These are phyloP conservation scores for Matsumurasca onukii DNA, from an alignment of 1,140 invertebrate species.

Conservation along the genomic window DNA sequence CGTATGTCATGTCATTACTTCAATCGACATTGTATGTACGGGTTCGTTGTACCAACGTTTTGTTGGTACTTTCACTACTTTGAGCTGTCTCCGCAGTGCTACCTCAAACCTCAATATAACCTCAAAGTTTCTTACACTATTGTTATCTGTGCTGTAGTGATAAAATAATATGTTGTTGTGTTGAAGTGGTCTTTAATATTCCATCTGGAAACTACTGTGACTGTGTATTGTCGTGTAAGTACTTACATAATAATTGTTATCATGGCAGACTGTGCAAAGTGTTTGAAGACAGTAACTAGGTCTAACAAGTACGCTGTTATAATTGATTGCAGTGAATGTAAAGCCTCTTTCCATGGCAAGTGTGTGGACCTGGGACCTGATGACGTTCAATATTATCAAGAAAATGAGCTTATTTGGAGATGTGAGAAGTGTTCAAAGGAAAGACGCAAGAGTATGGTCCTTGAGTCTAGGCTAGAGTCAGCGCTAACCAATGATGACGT, in stretches of 20 bases:
- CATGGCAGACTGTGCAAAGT: slow-evolving; percentile 10
- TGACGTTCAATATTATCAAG: slow-evolving; percentile 5
- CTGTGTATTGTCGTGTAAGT: too few relatives aligned
- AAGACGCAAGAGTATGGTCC: neutral
- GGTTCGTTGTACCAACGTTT: too few relatives aligned
- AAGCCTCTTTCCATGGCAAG: neutral
- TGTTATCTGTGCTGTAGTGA: too few relatives aligned
- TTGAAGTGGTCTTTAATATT: too few relatives aligned
- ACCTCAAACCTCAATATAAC: too few relatives aligned
- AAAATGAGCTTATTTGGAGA: neutral
- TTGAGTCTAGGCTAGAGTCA: neutral
- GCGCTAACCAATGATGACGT: neutral
- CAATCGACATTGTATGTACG: too few relatives aligned
- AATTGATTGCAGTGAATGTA: neutral
- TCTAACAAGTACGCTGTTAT: neutral
- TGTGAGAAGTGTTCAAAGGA: slow-evolving; percentile 1
- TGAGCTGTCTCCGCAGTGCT: too few relatives aligned
- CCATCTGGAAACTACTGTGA: too few relatives aligned
- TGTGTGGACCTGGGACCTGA: neutral
- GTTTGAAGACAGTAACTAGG: neutral
- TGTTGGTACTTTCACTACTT: too few relatives aligned
- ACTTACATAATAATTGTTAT: slow-evolving; percentile 54
- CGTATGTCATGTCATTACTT: too few relatives aligned
- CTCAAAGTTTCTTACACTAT: too few relatives aligned
- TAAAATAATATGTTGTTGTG: too few relatives aligned